Evolutionary conservation across 2,888 invertebrate genomes (phyloP), one percentile per base, ranked within the genome.

Genomic region (Ctenicera cuprea): DNA sequence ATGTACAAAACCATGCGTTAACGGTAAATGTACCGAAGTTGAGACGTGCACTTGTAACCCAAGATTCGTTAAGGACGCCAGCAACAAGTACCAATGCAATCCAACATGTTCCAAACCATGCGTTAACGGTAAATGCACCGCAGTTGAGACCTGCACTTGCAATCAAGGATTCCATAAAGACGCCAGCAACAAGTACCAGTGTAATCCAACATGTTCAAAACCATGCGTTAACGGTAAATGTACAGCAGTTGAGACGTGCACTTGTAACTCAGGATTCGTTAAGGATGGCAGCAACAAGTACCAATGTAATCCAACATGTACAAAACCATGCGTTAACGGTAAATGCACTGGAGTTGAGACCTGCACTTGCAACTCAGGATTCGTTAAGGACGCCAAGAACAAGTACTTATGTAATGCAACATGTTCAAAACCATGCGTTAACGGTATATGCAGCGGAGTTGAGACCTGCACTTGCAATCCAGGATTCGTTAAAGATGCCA

Each of bases 371-470:
- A 33, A 72, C 54, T 37, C 59, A 5, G 69, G 64, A 37, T 57
- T 63, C 33, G 14, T 22, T 8, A 52, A 43, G 33, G 54, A 80
- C 64, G 16, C 54, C 45, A 77, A 67, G 3, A 65, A 71, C 50
- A 54, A 64, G 33, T 76, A 71, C 33, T 16, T 67, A 0, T 86
- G 86, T 52, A 75, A 76, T 9, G 84, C 87, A 0, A 59, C 82
- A 0, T 90, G 90, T 76, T 78, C 83, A 0, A 74, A 76, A 33
- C 82, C 85, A 0, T 86, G 86, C 63, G 37, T 70, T 0, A 83
- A 85, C 78, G 85, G 89, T 0, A 86, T 86, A 48, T 90, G 90
- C 74, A 87, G 88, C 16, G 88, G 87, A 0, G 84, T 80, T 14
- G 85, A 87, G 72, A 77, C 79, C 5, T 88, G 88, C 77, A 81